phyloP scores from a whole-genome alignment of 2,888 invertebrate genomes.

The Agapostemon virescens region DNA sequence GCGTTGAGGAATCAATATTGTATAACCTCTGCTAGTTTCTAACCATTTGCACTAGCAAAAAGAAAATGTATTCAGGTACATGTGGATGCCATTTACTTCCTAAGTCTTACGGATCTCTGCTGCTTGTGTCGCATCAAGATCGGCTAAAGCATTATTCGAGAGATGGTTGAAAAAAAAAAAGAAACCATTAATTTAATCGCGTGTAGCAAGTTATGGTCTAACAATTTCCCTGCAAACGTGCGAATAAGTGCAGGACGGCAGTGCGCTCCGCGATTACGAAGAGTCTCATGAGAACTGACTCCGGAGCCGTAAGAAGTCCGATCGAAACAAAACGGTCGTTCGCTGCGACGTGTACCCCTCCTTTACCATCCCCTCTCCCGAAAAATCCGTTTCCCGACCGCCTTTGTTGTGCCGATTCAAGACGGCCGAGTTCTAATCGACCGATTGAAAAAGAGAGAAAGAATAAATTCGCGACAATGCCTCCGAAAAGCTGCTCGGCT shows the following conservation, averaged over 20 bases:
- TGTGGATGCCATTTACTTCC: not conserved
- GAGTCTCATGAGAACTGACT: not conserved
- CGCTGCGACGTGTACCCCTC: too few species aligned
- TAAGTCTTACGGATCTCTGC: not conserved
- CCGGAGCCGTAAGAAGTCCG: not conserved
- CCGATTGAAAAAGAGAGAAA: not conserved
- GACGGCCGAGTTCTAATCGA: not conserved
- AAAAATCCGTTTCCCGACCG: not conserved
- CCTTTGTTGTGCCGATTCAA: not conserved
- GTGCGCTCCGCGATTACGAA: not conserved
- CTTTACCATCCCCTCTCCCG: too few species aligned
- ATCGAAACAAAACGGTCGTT: not conserved
- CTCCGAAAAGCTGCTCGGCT: not conserved
- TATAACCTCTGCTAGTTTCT: not conserved
- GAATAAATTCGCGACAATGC: conserved; percentile 24
- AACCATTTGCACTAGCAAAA: not conserved
- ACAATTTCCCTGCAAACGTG: not conserved
- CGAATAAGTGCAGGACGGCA: not conserved
- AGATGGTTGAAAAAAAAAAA: not conserved
- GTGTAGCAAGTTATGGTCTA: not conserved
- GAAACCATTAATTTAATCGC: not conserved
- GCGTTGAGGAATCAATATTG: not conserved
- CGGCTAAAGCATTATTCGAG: not conserved
- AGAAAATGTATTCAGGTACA: conserved; percentile 3
- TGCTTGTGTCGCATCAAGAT: not conserved